phyloP scores from a whole-genome alignment of 2,113 vertebrate genomes.

The Callipepla californica region DNA sequence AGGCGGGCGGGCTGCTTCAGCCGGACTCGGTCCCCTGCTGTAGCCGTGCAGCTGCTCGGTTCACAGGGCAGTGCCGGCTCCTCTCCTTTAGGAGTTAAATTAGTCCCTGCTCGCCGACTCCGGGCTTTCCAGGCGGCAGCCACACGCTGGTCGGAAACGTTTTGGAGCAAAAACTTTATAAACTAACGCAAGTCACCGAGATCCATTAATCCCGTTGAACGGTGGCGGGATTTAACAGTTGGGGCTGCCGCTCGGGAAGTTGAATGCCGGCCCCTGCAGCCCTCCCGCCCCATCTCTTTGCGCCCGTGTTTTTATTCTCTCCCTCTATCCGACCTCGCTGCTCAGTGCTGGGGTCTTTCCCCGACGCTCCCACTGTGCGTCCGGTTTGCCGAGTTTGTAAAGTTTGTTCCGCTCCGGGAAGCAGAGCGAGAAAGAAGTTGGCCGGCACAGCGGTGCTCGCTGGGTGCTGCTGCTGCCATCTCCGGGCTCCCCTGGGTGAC shows the following conservation, averaged over 20 bases:
- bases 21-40: not conserved
- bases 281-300: not conserved
- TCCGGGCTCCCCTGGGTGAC: not conserved
- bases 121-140: not conserved
- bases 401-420: not conserved
- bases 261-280: not conserved
- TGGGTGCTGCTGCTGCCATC: not conserved
- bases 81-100: not conserved
- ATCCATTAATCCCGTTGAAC: not conserved
- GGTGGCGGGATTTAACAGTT: not conserved
- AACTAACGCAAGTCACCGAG: not conserved
- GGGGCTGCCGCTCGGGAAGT: not conserved
- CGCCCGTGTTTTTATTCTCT: not conserved
- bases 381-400: accelerated
- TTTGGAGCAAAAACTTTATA: not conserved
- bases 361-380: not conserved
- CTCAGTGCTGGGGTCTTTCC: not conserved
- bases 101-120: not conserved
- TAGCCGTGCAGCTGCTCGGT: not conserved
- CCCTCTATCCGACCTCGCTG: accelerated
- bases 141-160: accelerated
- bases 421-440: not conserved
- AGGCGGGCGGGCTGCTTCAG: not conserved
- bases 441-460: not conserved
- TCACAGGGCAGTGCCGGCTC: accelerated